Base-by-base conservation (phyloP, 2,888 invertebrate species). In the Ceratothoa steindachneri region DNA sequence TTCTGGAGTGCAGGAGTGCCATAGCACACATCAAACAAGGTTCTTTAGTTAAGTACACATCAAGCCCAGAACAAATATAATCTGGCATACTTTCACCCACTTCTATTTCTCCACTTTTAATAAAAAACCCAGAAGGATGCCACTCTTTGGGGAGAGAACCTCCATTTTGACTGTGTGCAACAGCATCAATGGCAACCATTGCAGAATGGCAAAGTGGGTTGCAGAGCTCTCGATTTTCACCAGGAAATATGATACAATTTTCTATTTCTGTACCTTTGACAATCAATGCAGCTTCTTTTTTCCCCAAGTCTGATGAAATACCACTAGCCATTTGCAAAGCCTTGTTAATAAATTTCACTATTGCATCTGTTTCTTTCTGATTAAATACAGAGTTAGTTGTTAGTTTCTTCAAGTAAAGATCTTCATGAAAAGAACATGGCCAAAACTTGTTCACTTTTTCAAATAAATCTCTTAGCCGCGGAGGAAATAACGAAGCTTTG, bases 1-100 rank as follows among this genome's bases (percentile, higher is more conserved):
- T 90, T 77, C 97, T 87, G n/a, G 95, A 93, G 84, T 98, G 97
- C 0, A 96, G 88, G 71, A 98, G 85, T 0, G 92, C 97, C 97
- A 98, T 98, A 0, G 94, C 87, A 85, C 98, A 98, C 91, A 97
- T 93, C 0, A 93, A 83, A 85, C 98, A 98, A 0, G 97, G 97
- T 83, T 98, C 97, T 76, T 88, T 87, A 0, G 91, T 88, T 55
- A 93, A 83, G 83, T 93, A 97, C 1, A 93, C 85, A 85, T 93
- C 90, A 84, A 93, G 95, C 1, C 92, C 92, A 0, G 97, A 77
- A 67, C 80, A 80, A n/a, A 80, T 73, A 64, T 80, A 74, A 9
- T 71, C 52, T 19, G 12, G 7, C 24, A 30, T n/a, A 53, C 30
- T 28, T n/a, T 30, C 19, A 22, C n/a, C 9, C 1, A n/a, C 15